Percentiles rank a stretch among this genome's conserved stretches.
Evolutionary conservation across 2,888 invertebrate genomes (phyloP).

Genomic region (Lysandra bellargus): DNA sequence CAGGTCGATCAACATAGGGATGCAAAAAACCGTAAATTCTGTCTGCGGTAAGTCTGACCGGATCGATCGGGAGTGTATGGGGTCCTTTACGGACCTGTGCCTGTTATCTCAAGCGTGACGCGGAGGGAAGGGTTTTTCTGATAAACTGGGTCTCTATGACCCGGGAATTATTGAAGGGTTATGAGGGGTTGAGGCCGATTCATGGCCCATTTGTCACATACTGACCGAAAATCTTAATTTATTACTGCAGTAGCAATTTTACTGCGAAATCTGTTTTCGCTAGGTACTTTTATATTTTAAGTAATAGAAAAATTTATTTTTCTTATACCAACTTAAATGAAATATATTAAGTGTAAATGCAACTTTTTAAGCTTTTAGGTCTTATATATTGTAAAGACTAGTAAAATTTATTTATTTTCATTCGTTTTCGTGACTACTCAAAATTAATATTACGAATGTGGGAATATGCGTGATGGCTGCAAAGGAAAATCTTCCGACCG

Average conservation of each 20-base stretch:
- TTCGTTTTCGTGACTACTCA: too few relatives aligned
- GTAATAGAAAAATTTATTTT: not conserved
- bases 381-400: too few relatives aligned
- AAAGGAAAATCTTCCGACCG: too few relatives aligned
- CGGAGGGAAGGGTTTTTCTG: constrained; percentile 25
- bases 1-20: too few relatives aligned
- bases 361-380: too few relatives aligned
- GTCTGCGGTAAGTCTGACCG: not conserved
- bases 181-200: constrained; percentile 9
- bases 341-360: too few relatives aligned
- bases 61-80: not conserved
- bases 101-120: constrained; percentile 17
- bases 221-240: constrained; percentile 15
- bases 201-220: constrained; percentile 10
- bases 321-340: not conserved
- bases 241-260: constrained; percentile 7
- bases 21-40: too few relatives aligned
- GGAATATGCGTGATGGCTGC: too few relatives aligned
- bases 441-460: too few relatives aligned
- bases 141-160: constrained; percentile 27
- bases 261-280: not conserved
- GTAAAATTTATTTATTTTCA: too few relatives aligned
- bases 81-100: not conserved
- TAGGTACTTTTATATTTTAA: not conserved
- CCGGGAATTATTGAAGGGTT: constrained; percentile 22